A percentile compares a stretch with the other conserved stretches of the same genome.
Conservation (phyloP, 2,113 vertebrate species). For the Neolamprologus tretocephalus region DNA sequence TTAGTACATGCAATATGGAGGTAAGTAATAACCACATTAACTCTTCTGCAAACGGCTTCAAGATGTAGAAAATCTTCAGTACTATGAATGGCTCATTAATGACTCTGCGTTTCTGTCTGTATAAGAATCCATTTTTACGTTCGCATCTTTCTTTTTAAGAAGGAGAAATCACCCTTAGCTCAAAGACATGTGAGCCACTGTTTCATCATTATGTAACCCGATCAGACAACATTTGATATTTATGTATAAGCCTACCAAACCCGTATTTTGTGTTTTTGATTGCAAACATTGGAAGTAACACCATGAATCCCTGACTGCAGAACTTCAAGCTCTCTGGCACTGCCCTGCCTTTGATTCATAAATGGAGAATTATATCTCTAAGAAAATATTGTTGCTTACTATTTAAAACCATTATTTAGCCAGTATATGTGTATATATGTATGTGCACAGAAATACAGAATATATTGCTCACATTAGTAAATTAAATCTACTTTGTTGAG, state of each 20-base stretch:
- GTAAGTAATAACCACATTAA: background rate
- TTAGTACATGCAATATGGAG: background rate
- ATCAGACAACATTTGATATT: background rate
- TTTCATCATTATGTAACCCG: background rate
- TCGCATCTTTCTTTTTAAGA: accelerated
- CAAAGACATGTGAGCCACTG: background rate
- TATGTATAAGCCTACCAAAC: background rate
- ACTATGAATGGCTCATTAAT: background rate
- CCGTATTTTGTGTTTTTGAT: background rate
- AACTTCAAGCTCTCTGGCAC: background rate
- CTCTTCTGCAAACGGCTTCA: background rate
- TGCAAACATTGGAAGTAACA: background rate
- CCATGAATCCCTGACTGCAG: background rate
- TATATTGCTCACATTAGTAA: background rate
- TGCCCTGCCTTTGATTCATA: background rate
- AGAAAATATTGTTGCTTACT: background rate
- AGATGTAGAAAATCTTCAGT: background rate
- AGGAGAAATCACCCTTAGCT: background rate
- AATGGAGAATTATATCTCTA: background rate
- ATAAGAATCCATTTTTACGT: background rate
- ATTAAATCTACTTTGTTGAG: background rate
- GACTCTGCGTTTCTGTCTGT: background rate
- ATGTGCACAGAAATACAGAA: accelerated
- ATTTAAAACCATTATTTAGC: background rate
- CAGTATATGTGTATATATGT: background rate